These are phyloP conservation scores for Platichthys stellatus DNA, from an alignment of 2,113 vertebrate genomes.

Conservation along the genomic window DNA sequence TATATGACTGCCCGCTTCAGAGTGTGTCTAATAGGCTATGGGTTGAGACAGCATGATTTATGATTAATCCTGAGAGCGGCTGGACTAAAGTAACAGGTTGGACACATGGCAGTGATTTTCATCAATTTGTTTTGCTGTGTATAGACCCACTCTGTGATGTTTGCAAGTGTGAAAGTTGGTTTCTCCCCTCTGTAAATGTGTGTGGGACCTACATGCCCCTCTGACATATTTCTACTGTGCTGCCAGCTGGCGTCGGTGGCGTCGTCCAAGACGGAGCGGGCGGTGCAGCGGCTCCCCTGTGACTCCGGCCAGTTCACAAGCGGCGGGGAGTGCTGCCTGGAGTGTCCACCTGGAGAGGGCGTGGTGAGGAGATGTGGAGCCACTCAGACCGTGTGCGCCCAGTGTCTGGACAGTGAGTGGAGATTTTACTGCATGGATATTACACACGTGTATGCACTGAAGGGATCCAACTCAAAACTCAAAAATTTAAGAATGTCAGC, in stretches of 20 bases:
- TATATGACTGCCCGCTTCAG: constrained; percentile 30
- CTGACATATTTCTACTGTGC: neutral
- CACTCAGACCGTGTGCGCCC: constrained; percentile 89
- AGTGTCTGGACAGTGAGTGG: constrained; percentile 97
- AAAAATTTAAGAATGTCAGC: too few relatives aligned
- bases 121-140: constrained; percentile 45
- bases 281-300: constrained; percentile 69
- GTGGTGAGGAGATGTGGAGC: constrained; percentile 85
- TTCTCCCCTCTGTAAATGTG: neutral
- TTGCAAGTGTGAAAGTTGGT: neutral
- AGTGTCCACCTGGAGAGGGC: constrained; percentile 94
- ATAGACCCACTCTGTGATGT: neutral
- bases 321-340: constrained; percentile 87
- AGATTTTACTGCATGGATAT: neutral
- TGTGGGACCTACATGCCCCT: neutral
- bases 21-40: constrained; percentile 35
- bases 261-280: constrained; percentile 75
- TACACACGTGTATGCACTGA: too few relatives aligned
- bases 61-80: constrained; percentile 41
- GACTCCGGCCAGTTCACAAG: constrained; percentile 69
- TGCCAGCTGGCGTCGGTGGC: constrained; percentile 69
- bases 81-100: constrained; percentile 32
- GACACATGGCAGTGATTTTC: constrained; percentile 62
- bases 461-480: too few relatives aligned
- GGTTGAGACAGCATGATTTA: constrained; percentile 62